These are phyloP conservation scores for Eulacestoma nigropectus DNA, from an alignment of 2,113 vertebrate species.

Conservation along the genomic window DNA sequence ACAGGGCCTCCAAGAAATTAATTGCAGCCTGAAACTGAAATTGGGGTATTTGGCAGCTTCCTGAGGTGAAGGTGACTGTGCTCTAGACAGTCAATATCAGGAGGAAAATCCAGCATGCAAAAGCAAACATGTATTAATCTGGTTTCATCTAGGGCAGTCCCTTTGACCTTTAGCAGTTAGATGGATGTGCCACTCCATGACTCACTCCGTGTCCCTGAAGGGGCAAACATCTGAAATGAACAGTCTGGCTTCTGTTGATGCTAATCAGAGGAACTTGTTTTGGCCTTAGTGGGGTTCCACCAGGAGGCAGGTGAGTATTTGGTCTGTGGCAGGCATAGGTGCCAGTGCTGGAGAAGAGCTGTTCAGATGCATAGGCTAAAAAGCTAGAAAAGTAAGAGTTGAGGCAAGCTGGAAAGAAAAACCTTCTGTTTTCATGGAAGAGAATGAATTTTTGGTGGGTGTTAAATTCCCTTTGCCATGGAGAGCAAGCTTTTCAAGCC, in stretches of 20 bases:
- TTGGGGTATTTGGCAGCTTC: neutral
- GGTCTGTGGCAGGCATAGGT: fast-evolving
- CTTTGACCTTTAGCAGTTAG: neutral
- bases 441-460: neutral
- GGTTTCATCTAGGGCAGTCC: neutral
- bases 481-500: neutral
- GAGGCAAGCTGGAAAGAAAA: neutral
- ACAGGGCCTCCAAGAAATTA: neutral
- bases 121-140: neutral
- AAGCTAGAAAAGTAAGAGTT: neutral
- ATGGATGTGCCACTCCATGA: neutral
- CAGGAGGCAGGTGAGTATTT: neutral
- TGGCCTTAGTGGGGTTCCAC: neutral
- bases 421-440: neutral
- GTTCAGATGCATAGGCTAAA: neutral
- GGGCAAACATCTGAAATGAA: neutral
- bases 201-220: neutral
- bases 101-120: neutral
- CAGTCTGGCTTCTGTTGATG: neutral
- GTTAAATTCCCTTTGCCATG: neutral
- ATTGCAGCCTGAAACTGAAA: neutral
- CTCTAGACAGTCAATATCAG: neutral
- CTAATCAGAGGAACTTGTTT: neutral
- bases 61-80: neutral
- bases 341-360: neutral